Evolutionary conservation across 1,140 invertebrate genomes (phyloP), one percentile per base, ranked within the genome.

Genomic region (Diabrotica undecimpunctata): DNA sequence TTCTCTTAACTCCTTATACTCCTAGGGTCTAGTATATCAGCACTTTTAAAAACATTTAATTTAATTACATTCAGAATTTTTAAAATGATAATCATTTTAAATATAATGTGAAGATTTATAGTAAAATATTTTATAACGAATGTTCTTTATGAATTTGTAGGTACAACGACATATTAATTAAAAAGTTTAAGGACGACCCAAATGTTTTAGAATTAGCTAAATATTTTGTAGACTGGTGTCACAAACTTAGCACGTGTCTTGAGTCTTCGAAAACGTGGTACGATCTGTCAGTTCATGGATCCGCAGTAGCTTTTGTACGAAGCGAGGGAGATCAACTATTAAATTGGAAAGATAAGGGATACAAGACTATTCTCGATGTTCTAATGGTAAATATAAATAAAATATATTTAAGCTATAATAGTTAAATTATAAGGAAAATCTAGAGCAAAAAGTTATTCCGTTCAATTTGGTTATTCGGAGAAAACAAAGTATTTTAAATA

Each of bases 221-320:
- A 59, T 74, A 81, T 63, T 81, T 85, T 63, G 68, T 84, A n/a
- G 74, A 81, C 51, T 86, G 84, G 78, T 79, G 83, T 61, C 78
- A 83, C 13, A 84, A 83, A 61, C 81, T 84, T 64, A 80, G 83
- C 58, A 80, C 81, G 65, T 80, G 82, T 10, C 76, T 84, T 54
- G 83, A 89, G 74, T 83, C 82, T 4, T 81, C 83, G 2, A 83
- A 87, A 75, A 78, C 78, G 64, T 85, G 86, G 80, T 84, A 80
- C 67, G 81, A 89, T 50, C 78, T 86, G 9, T 88, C 87, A 7
- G 81, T 81, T 0, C 79, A 73, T 59, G 82, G 83, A 11, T 77
- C 82, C 35, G 12, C 46, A 9, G 9, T 35, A 7, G 46, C 54
- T 35, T 73, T 68, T 52, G 35, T 65, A 53, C 46, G 50, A 38